Percentiles rank a stretch among this genome's conserved stretches.
These are phyloP conservation scores for Aradus depressus DNA, from an alignment of 2,888 invertebrate species.

Conservation along the genomic window DNA sequence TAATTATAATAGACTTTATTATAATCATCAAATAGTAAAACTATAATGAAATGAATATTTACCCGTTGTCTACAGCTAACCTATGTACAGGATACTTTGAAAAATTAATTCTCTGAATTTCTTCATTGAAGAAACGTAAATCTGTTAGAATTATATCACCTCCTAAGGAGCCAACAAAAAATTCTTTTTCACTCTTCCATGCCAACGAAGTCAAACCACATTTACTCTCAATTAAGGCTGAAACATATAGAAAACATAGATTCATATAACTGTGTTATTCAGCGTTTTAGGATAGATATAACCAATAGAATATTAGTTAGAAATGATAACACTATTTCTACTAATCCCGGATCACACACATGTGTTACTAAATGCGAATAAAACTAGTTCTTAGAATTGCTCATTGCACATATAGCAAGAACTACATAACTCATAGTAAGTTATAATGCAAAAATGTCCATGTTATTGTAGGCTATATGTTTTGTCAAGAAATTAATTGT, in stretches of 20 bases:
- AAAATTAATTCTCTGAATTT: slow-evolving; percentile 8
- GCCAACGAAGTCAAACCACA: slow-evolving; percentile 24
- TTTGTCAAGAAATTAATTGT: too few relatives aligned
- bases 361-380: too few relatives aligned
- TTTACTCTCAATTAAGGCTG: slow-evolving; percentile 22
- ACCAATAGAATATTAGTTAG: neutral
- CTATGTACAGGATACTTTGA: slow-evolving; percentile 35
- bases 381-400: too few relatives aligned
- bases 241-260: slow-evolving; percentile 10
- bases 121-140: slow-evolving; percentile 36
- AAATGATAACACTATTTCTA: too few relatives aligned
- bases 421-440: too few relatives aligned
- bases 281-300: neutral
- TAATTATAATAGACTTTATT: neutral
- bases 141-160: slow-evolving; percentile 45
- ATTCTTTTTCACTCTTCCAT: slow-evolving; percentile 36
- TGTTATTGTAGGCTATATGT: too few relatives aligned
- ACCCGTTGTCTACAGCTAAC: slow-evolving; percentile 36
- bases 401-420: too few relatives aligned
- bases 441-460: too few relatives aligned
- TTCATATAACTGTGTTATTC: too few relatives aligned
- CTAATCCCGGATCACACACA: too few relatives aligned
- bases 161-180: slow-evolving; percentile 42
- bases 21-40: neutral
- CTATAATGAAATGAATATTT: slow-evolving; percentile 9